Base-by-base conservation (phyloP, 2,888 invertebrate species). In the Phyllotreta striolata region DNA sequence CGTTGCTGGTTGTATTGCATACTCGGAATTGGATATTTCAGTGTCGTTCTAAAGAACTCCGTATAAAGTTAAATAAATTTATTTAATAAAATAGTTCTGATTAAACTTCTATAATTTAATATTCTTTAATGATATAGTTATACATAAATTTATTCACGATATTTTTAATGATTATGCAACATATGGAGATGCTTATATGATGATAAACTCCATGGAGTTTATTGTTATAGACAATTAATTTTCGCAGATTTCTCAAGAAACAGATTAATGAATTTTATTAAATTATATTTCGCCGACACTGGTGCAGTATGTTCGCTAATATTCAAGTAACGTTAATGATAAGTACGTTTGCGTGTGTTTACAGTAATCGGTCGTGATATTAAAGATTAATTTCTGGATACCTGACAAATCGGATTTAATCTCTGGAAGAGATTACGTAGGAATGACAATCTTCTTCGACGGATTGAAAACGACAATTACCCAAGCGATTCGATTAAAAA, bases 351-450 rank as follows among this genome's bases (percentile, higher is more conserved):
- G 24, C 24, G 65, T 66, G 63, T 62, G 60, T 62, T 66, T 66
- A 63, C 63, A 47, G 65, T 67, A 66, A 69, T 68, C 63, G 66
- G 49, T 57, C 37, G 56, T 62, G 57, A 65, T 65, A 57, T 65
- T 62, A 65, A 47, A 62, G 58, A 60, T 65, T 65, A 65, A 59
- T 66, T 67, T 63, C 61, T 66, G 66, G 46, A 66, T 66, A 54
- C 66, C 63, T 57, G 60, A 52, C 66, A 60, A 52, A 61, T 55
- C 59, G 55, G 41, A 47, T 59, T 54, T 37, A 59, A 59, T 63
- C 54, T 61, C 49, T 51, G 58, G 58, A 59, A 49, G 7, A 51
- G 49, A 59, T 59, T 51, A 49, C 51, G 35, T 7, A n/a, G 49
- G 58, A 59, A 59, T 59, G 49, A 37, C 35, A 35, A 37, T 49